Percentiles rank a stretch among this genome's conserved stretches.
Conservation (phyloP, 2,797 vertebrate species). For the Rousettus madagascariensis region DNA sequence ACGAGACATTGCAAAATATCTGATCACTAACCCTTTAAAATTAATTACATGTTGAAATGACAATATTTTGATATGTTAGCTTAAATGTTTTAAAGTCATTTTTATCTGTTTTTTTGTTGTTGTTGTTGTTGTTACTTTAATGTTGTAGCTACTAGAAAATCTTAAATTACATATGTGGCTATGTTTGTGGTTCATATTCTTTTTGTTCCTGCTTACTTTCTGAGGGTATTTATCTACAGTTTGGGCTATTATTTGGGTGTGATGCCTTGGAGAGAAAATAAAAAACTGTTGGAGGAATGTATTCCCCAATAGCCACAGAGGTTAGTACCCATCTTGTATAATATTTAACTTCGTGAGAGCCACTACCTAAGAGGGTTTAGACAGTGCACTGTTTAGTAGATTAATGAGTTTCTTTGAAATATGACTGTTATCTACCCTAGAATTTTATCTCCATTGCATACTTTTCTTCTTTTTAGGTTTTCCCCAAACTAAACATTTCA, state of each 20-base stretch:
- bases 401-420: conserved; percentile 7
- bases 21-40: not conserved
- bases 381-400: not conserved
- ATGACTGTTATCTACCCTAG: not conserved
- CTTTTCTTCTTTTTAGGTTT: not conserved
- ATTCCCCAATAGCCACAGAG: not conserved
- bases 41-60: not conserved
- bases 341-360: not conserved
- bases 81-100: not conserved
- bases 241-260: not conserved
- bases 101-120: not conserved
- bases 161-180: not conserved
- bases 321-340: not conserved
- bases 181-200: not conserved
- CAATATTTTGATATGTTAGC: not conserved
- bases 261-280: not conserved
- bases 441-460: not conserved
- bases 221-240: not conserved
- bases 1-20: not conserved
- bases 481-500: not conserved
- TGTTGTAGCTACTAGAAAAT: not conserved
- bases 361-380: not conserved
- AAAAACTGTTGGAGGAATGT: not conserved
- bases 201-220: not conserved
- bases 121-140: no score